A percentile compares a stretch with the other conserved stretches of the same genome.
Evolutionary conservation across 2,888 invertebrate species (phyloP).

Genomic region (Drosophila atroscutellata): DNA sequence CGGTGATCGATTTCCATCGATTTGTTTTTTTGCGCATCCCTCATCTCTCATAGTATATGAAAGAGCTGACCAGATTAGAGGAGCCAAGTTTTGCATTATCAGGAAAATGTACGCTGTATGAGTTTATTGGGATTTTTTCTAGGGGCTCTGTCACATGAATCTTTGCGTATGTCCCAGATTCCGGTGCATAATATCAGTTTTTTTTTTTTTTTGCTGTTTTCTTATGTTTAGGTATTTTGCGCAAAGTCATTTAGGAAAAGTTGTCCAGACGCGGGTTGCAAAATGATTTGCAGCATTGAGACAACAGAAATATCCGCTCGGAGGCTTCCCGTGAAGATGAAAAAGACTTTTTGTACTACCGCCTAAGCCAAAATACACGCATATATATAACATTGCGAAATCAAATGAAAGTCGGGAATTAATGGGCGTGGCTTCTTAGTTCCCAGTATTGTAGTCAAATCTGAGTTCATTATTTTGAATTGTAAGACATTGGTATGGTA

Average conservation of each 20-base stretch:
- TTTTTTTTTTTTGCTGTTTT: not conserved
- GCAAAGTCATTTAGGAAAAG: conserved; percentile 62
- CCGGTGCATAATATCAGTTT: conserved; percentile 28
- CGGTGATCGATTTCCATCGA: not conserved
- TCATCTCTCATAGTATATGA: conserved; percentile 28
- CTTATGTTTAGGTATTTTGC: conserved; percentile 34
- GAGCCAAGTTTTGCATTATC: conserved; percentile 9
- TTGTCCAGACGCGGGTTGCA: conserved; percentile 39
- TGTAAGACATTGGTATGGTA: not conserved
- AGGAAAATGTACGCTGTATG: not conserved
- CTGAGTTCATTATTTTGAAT: conserved; percentile 2
- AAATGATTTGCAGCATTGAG: conserved; percentile 47
- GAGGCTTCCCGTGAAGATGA: conserved; percentile 25
- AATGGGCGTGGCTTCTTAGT: conserved; percentile 1
- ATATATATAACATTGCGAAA: conserved; percentile 21
- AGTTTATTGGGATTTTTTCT: conserved; percentile 30
- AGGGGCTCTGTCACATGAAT: conserved; percentile 28
- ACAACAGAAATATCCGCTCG: conserved; percentile 48
- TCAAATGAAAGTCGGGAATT: conserved; percentile 10
- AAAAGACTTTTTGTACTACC: conserved; percentile 14
- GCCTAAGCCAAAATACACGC: conserved; percentile 1
- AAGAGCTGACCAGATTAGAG: conserved; percentile 17
- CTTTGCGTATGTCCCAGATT: conserved; percentile 26
- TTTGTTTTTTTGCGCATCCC: not conserved
- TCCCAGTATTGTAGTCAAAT: conserved; percentile 35